Base-by-base conservation (phyloP, 2,888 invertebrate species). In the Ceriagrion tenellum region DNA sequence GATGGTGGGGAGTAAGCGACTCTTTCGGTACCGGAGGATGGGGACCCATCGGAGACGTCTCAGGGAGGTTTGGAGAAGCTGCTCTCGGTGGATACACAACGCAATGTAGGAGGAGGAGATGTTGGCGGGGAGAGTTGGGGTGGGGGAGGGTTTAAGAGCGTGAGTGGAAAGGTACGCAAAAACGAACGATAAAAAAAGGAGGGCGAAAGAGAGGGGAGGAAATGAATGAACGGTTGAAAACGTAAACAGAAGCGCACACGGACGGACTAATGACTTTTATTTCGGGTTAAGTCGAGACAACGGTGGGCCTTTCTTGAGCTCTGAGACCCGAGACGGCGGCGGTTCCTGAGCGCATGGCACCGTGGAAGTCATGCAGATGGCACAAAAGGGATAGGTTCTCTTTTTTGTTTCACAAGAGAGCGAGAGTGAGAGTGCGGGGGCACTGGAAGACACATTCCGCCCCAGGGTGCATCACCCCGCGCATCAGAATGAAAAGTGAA, bases 161-260 rank as follows among this genome's bases (percentile, higher is more conserved):
- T 12, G 16, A 23, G 88, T 47, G 0, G 40, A 0, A n/a, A 16
- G 88, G 16, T 4, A 35, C 6, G 88, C 20, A 55, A 26, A 59
- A 59, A 91, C 16, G 59, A 35, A 59, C 0, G 91, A 55, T n/a
- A 55, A 13, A 47, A 6, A n/a, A 18, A 47, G 89, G 55, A 55
- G 89, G 47, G 88, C 3, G 88, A 35, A 47, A 0, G 88, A 88
- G 40, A n/a, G 47, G 47, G 47, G 47, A 8, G 8, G n/a, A 8
- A 1, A n/a, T 55, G 55, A 89, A 47, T 20, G 59, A 59, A 59
- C 23, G 91, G 63, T 69, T 26, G 91, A 91, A 20, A 63, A 91
- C 59, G 63, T 69, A 40, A 63, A 91, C 91, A 91, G 91, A 91
- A 40, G 91, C 63, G 91, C 91, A 59, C 40, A 63, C 23, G 40